Evolutionary conservation across 2,888 invertebrate genomes (phyloP).

Genomic region (Stenotaenia linearis): DNA sequence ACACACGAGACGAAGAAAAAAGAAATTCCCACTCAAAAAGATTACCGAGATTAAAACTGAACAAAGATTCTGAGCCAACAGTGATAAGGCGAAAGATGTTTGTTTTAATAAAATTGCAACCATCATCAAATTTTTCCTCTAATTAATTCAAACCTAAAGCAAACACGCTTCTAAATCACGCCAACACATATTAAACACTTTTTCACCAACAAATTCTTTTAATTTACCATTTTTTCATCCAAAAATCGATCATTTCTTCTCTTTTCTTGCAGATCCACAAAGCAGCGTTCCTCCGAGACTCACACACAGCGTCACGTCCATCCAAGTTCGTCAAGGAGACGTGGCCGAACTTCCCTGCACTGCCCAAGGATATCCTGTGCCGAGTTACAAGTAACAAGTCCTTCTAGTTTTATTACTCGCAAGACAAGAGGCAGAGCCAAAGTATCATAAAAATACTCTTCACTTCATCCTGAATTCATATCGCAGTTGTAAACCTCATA

Average conservation of each 20-base stretch:
- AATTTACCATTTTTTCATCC: not conserved
- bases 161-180: not conserved
- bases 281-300: slow-evolving; percentile 36
- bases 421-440: not conserved
- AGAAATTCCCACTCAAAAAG: not conserved
- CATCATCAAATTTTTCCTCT: not conserved
- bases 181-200: not conserved
- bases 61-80: not conserved
- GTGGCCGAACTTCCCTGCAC: slow-evolving; percentile 47
- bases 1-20: not conserved
- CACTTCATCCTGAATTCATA: not conserved
- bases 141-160: not conserved
- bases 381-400: slow-evolving; percentile 44
- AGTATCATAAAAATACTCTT: not conserved
- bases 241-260: not conserved
- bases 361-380: slow-evolving; percentile 47
- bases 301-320: slow-evolving; percentile 47
- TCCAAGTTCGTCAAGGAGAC: slow-evolving; percentile 40
- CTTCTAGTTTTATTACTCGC: not conserved
- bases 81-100: not conserved
- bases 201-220: not conserved
- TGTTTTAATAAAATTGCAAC: not conserved
- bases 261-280: slow-evolving; percentile 33
- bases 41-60: not conserved
- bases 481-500: not conserved